A percentile compares a stretch with the other conserved stretches of the same genome.
These are phyloP conservation scores for Limnephilus lunatus DNA, from an alignment of 2,888 invertebrate species.

Conservation along the genomic window DNA sequence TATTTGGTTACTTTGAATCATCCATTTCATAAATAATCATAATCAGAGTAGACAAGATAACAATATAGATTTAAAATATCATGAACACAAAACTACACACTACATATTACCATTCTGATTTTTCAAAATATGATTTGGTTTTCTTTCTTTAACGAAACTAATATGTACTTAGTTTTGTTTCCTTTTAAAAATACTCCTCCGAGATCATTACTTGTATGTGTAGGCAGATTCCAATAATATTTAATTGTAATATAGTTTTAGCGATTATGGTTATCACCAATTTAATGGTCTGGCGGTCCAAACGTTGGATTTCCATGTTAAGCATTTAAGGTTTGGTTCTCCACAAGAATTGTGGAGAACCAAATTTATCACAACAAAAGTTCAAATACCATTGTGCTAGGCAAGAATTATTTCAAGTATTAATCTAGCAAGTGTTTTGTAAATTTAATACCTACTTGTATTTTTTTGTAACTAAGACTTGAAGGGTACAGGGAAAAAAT, in stretches of 20 bases:
- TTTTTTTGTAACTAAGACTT: not conserved
- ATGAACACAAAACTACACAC: not conserved
- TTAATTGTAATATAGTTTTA: not conserved
- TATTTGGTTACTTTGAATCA: not conserved
- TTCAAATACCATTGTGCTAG: not conserved
- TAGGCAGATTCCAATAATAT: not conserved
- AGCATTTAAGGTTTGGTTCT: not conserved
- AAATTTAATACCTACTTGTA: not conserved
- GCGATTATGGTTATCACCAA: not conserved
- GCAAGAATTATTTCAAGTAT: not conserved
- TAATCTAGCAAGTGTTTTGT: not conserved
- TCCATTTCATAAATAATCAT: not conserved
- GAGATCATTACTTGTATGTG: not conserved
- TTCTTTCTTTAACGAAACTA: not conserved
- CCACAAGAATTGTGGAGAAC: too few species aligned
- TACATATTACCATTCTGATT: not conserved
- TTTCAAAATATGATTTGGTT: not conserved
- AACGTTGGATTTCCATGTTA: not conserved
- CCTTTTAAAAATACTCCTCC: conserved; percentile 3
- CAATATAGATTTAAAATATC: not conserved
- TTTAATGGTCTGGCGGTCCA: not conserved
- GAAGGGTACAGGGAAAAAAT: not conserved
- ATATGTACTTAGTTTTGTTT: not conserved
- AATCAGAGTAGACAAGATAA: not conserved
- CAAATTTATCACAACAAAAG: too few species aligned